Percentiles rank a stretch among this genome's conserved stretches.
phyloP scores from a whole-genome alignment of 1,140 invertebrate species.

The Heliothis virescens region DNA sequence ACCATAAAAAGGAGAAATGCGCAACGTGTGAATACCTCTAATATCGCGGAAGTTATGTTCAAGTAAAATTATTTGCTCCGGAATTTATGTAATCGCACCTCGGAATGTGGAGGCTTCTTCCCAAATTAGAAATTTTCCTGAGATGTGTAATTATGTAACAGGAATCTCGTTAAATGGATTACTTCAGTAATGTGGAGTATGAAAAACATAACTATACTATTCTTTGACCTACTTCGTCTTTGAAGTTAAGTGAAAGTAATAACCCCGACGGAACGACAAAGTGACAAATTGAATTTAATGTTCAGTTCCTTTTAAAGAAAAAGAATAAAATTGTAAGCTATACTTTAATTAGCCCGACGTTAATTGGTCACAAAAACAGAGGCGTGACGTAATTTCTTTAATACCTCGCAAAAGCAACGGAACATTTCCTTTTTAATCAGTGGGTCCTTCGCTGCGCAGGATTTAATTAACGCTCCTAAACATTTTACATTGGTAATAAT shows the following conservation, averaged over 20 bases:
- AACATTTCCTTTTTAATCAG: constrained; percentile 75
- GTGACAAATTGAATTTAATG: constrained; percentile 15
- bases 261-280: constrained; percentile 14
- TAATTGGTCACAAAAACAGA: constrained; percentile 54
- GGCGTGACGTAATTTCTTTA: constrained; percentile 68
- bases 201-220: background rate
- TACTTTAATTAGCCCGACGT: constrained; percentile 51
- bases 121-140: constrained; percentile 26
- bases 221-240: background rate
- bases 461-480: constrained; percentile 77
- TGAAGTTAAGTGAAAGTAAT: constrained; percentile 2
- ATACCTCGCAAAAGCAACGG: constrained; percentile 56
- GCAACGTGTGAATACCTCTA: constrained; percentile 61
- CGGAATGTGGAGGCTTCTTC: constrained; percentile 17
- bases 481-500: constrained; percentile 75
- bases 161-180: background rate
- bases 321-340: constrained; percentile 52
- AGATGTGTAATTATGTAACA: constrained; percentile 15
- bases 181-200: background rate
- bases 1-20: constrained; percentile 59
- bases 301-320: constrained; percentile 34
- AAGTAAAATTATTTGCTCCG: constrained; percentile 40
- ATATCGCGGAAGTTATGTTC: constrained; percentile 52
- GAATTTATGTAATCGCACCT: constrained; percentile 43
- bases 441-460: constrained; percentile 60